Evolutionary conservation across 2,113 vertebrate species (phyloP), one percentile per base, ranked within the genome.

Genomic region (Speoplatyrhinus poulsoni): DNA sequence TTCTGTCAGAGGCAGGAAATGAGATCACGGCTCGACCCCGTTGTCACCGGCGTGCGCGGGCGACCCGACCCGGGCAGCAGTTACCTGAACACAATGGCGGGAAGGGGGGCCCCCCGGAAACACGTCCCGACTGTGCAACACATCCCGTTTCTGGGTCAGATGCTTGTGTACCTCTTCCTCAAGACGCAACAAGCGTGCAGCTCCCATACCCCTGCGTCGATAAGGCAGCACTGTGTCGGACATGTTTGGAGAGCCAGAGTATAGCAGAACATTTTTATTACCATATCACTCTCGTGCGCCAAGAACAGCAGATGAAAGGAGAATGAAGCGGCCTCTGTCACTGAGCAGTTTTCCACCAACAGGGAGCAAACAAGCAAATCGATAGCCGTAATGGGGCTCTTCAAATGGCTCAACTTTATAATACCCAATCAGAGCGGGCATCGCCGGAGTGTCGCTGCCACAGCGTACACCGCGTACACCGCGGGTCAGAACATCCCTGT

Each of bases 291-390:
- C 69, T 72, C 75, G 59, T 26, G n/a, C 52, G 0, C 12, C 13
- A 5, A 54, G 16, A 54, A 16, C 52, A 54, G n/a, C 52, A 54
- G 52, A 58, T 17, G 79, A 79, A 52, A 64, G n/a, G 15, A 16
- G 3, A 4, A 13, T 26, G 55, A 74, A 79, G 78, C 73, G 61
- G 67, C 48, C 62, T 75, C 75, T 75, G 48, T 70, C 66, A 73
- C 72, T 68, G 60, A 71, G 62, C 69, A 75, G 69, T 72, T 79
- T 80, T 71, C 67, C 61, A 69, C 80, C 78, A 85, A 79, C 72
- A 53, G 76, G 68, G 26, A 50, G 72, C 78, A 87, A 90, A 87
- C 83, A 90, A 86, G 79, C 76, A 85, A 80, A 91, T 92, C 89
- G 80, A 87, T 90, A 88, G 77, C 76, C 61, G 72, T 88, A 90